Base-by-base conservation (phyloP, 2,888 invertebrate species). In the Ptychoptera contaminata region DNA sequence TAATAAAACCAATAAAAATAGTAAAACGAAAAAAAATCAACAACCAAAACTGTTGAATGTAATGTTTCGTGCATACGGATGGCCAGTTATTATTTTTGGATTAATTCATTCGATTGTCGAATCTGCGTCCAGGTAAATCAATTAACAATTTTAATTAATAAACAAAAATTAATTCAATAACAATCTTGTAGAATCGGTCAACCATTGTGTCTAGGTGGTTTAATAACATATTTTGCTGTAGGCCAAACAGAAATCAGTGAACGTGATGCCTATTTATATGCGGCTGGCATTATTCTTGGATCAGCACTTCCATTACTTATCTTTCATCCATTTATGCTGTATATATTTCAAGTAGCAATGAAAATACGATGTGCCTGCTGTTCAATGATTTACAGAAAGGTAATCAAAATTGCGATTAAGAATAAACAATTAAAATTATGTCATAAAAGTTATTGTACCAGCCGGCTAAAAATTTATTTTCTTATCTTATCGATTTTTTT, bases 281-380 rank as follows among this genome's bases (percentile, higher is more conserved):
- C 82, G 0, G 58, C 67, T 0, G 76, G 77, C 0, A 71, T 79
- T 4, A 71, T 77, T 15, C 31, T 45, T 11, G 41, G 42, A 37
- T 42, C 45, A 2, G 11, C 37, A 12, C 16, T 45, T 30, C 45
- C 45, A 11, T 35, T 40, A 10, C 6, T 32, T 9, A 8, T 69
- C 45, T 56, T 68, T 40, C 69, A 85, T 56, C 79, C 79, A 0
- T 74, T 75, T 58, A 66, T 82, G 55, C 69, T 80, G 46, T 72
- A 70, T 50, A 62, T 79, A 1, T 65, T 77, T 31, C 71, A 77
- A 44, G 67, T 77, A 52, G 82, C 83, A 11, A 74, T 82, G 76
- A 73, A 78, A 56, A 65, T 81, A 16, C 62, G 82, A 15, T 72
- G 82, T 0, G 77, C 76, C 0, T 75, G 77, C 47, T 78, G 79